These are phyloP conservation scores for Rhincodon typus DNA, from an alignment of 2,797 vertebrate genomes.

Conservation along the genomic window DNA sequence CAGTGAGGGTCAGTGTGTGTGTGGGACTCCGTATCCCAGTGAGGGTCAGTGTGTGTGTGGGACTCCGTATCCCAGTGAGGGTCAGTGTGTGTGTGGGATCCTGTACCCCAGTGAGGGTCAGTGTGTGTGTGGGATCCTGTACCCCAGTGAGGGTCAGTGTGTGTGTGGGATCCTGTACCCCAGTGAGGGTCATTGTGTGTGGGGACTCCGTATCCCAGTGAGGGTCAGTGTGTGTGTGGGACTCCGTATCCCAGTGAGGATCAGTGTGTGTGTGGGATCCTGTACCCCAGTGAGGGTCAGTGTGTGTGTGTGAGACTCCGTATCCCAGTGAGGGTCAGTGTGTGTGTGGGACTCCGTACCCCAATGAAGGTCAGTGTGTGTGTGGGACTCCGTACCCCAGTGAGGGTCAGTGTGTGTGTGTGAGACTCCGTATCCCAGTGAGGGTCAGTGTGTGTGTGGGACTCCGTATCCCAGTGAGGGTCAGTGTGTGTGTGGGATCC, in stretches of 20 bases:
- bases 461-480: neutral
- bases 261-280: neutral
- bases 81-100: neutral
- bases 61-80: too few species aligned
- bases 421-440: neutral
- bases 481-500: neutral
- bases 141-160: neutral
- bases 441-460: neutral
- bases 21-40: too few species aligned
- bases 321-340: too few species aligned
- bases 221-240: neutral
- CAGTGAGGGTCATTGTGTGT: neutral
- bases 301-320: too few species aligned
- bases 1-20: too few species aligned
- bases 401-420: neutral
- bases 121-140: too few species aligned
- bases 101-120: too few species aligned
- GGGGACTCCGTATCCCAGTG: neutral
- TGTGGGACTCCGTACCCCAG: too few species aligned
- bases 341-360: too few species aligned
- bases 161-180: neutral
- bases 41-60: too few species aligned
- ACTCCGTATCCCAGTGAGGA: too few species aligned
- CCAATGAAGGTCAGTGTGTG: too few species aligned
- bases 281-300: neutral